A percentile compares a stretch with the other conserved stretches of the same genome.
phyloP scores from a whole-genome alignment of 2,797 vertebrate species.

The Lutjanus campechanus region DNA sequence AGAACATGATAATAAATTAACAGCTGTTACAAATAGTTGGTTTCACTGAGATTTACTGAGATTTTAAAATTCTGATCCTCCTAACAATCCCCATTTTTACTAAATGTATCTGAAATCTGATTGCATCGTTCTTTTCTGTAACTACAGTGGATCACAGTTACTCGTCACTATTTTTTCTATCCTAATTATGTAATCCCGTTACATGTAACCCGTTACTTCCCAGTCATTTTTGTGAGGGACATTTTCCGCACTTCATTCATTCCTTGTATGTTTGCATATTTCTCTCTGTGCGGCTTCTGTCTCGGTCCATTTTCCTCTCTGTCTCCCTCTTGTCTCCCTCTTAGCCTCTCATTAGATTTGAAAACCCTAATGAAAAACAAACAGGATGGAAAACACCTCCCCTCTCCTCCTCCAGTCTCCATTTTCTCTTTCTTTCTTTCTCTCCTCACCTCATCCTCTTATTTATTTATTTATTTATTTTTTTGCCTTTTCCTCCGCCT shows the following conservation, averaged over 20 bases:
- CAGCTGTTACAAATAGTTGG: too few species aligned
- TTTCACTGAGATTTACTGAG: too few species aligned
- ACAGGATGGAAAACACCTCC: slow-evolving; percentile 55
- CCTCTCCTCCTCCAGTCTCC: slow-evolving; percentile 11
- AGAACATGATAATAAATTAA: too few species aligned
- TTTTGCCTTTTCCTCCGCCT: neutral
- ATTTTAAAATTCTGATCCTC: too few species aligned
- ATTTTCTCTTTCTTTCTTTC: neutral
- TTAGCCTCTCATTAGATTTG: slow-evolving; percentile 57
- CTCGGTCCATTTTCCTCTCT: neutral
- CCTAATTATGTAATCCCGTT: too few species aligned
- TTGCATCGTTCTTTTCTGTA: too few species aligned
- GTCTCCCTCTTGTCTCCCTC: slow-evolving; percentile 41
- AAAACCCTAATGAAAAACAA: slow-evolving; percentile 56
- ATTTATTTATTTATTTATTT: slow-evolving; percentile 1
- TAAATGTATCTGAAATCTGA: too few species aligned
- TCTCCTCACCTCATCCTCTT: neutral
- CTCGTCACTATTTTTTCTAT: too few species aligned
- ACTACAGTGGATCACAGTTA: too few species aligned
- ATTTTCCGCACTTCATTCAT: neutral
- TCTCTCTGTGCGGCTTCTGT: neutral
- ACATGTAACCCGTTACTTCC: too few species aligned
- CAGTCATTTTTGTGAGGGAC: neutral
- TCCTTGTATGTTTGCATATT: neutral
- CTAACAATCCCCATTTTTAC: too few species aligned